Evolutionary conservation across 2,797 vertebrate species (phyloP).

Genomic region (Anguilla pacifica): DNA sequence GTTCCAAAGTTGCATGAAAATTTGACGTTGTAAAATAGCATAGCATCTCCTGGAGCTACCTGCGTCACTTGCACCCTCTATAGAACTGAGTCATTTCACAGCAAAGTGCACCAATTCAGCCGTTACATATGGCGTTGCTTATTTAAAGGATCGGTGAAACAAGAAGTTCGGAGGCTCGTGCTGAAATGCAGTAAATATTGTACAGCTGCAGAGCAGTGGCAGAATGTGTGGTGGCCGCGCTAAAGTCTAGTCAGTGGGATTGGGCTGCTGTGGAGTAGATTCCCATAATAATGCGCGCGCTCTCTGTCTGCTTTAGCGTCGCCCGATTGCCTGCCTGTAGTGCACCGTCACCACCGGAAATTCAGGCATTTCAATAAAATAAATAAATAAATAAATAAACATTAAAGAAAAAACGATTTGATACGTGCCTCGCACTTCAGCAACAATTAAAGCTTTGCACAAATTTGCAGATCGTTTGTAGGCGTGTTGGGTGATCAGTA

Average conservation of each 20-base stretch:
- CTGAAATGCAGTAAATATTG: background rate
- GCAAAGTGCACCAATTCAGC: slow-evolving; percentile 51
- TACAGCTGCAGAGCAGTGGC: background rate
- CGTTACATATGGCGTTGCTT: slow-evolving; percentile 44
- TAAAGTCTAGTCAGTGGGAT: background rate
- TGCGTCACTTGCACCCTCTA: slow-evolving; percentile 33
- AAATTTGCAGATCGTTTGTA: background rate
- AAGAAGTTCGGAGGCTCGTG: slow-evolving; percentile 6
- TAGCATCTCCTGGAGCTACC: slow-evolving; percentile 16
- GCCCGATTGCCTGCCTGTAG: slow-evolving; percentile 60
- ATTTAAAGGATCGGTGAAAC: slow-evolving; percentile 22
- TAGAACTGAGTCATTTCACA: slow-evolving; percentile 49
- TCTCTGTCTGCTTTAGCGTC: slow-evolving; percentile 60
- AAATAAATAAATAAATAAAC: background rate
- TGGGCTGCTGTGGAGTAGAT: background rate
- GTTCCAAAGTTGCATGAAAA: slow-evolving; percentile 9
- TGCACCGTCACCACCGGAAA: slow-evolving; percentile 60
- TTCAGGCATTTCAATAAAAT: slow-evolving; percentile 37
- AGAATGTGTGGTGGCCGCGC: background rate
- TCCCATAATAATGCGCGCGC: background rate
- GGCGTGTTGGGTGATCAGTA: too few relatives aligned
- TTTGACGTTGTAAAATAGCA: background rate
- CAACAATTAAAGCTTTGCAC: background rate
- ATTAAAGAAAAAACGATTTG: background rate
- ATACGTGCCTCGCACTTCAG: background rate